phyloP scores from a whole-genome alignment of 2,888 invertebrate genomes.

The Macrosoma leucophasiata region DNA sequence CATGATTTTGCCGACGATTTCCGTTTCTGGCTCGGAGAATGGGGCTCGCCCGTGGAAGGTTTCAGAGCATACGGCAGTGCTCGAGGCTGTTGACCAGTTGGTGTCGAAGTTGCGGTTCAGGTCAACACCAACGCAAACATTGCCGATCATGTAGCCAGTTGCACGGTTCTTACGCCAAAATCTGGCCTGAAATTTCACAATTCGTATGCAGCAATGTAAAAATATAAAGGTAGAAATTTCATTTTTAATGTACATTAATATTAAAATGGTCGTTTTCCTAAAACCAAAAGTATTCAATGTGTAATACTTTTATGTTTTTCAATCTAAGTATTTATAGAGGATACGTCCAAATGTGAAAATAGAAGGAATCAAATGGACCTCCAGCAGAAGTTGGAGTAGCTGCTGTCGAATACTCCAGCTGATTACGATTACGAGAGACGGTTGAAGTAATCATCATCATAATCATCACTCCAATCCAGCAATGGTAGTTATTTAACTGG shows the following conservation, averaged over 20 bases:
- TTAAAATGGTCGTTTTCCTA: no score
- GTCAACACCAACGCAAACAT: constrained; percentile 40
- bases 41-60: constrained; percentile 74
- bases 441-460: no score
- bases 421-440: no score
- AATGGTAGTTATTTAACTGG: no score
- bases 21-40: constrained; percentile 80
- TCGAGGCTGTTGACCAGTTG: constrained; percentile 36
- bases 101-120: constrained; percentile 46
- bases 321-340: no score
- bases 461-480: no score
- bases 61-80: constrained; percentile 67
- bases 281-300: background rate
- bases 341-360: no score
- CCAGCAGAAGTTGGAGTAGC: no score
- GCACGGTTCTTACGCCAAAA: constrained; percentile 46
- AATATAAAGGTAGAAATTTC: background rate
- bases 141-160: constrained; percentile 26
- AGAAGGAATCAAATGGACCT: no score
- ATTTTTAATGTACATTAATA: background rate
- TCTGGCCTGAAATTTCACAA: constrained; percentile 29
- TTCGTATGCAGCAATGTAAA: background rate
- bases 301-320: no score
- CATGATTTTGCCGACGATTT: constrained; percentile 72
- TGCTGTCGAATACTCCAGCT: no score